These are phyloP conservation scores for Acrocephalus arundinaceus DNA, from an alignment of 2,113 vertebrate genomes.

Conservation along the genomic window DNA sequence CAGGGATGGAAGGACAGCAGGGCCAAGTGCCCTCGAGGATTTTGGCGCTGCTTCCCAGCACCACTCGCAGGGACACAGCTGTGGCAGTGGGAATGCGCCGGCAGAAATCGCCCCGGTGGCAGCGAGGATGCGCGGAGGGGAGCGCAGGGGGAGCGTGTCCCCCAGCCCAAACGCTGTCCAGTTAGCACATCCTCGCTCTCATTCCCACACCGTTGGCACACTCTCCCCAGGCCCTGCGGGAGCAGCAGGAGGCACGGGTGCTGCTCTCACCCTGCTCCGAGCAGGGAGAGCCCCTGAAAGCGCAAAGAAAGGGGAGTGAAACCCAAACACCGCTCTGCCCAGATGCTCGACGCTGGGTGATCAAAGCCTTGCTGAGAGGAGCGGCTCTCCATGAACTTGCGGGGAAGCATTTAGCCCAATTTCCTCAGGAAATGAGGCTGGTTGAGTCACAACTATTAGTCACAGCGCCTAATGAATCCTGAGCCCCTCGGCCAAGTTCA, in stretches of 20 bases:
- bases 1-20: background rate
- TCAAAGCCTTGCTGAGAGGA: background rate
- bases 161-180: background rate
- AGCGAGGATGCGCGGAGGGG: background rate
- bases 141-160: background rate
- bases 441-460: conserved; percentile 48
- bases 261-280: background rate
- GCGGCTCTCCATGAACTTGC: background rate
- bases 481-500: conserved; percentile 27
- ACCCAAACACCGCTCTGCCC: background rate
- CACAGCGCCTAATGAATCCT: conserved; percentile 13
- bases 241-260: background rate
- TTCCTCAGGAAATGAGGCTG: conserved; percentile 56
- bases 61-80: background rate
- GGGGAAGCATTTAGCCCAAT: background rate
- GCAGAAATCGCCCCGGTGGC: background rate
- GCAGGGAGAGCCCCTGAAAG: background rate
- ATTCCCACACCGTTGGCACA: background rate
- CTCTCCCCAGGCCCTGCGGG: background rate
- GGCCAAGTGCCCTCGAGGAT: background rate
- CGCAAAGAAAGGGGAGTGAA: background rate
- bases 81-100: background rate
- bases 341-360: background rate
- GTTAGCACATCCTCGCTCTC: background rate
- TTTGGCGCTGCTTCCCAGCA: background rate